Evolutionary conservation across 2,888 invertebrate genomes (phyloP).

Genomic region (Megastigmus dorsalis): DNA sequence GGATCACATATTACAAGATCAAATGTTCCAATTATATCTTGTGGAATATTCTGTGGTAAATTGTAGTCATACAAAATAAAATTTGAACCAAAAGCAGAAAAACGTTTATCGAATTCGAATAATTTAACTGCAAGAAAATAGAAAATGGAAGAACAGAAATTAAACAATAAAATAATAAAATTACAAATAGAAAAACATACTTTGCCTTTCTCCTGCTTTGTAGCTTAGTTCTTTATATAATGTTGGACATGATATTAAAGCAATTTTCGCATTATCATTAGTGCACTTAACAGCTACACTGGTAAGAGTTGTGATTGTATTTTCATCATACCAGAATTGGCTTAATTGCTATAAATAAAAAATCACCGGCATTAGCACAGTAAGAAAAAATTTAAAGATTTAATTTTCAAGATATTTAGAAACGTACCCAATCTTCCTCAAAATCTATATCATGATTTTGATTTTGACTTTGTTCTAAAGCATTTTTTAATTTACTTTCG

Average conservation of each 20-base stretch:
- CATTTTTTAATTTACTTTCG: constrained; percentile 76
- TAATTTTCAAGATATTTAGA: neutral
- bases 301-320: constrained; percentile 84
- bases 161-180: constrained; percentile 55
- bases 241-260: constrained; percentile 92
- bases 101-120: constrained; percentile 91
- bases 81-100: constrained; percentile 85
- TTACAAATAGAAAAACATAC: constrained; percentile 69
- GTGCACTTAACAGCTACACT: constrained; percentile 79
- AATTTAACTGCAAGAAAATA: constrained; percentile 79
- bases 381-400: constrained; percentile 6
- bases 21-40: constrained; percentile 78
- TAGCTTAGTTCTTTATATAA: constrained; percentile 83
- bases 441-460: constrained; percentile 76
- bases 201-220: constrained; percentile 74
- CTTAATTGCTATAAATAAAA: constrained; percentile 86
- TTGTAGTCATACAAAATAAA: constrained; percentile 94
- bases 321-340: constrained; percentile 96
- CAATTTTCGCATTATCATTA: constrained; percentile 80
- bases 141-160: constrained; percentile 42
- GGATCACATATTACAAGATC: constrained; percentile 95
- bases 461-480: constrained; percentile 57
- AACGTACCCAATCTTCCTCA: constrained; percentile 87
- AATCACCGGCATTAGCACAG: no score
- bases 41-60: constrained; percentile 81